Base-by-base conservation (phyloP, 2,113 vertebrate genomes). In the Mesembrinibis cayennensis region DNA sequence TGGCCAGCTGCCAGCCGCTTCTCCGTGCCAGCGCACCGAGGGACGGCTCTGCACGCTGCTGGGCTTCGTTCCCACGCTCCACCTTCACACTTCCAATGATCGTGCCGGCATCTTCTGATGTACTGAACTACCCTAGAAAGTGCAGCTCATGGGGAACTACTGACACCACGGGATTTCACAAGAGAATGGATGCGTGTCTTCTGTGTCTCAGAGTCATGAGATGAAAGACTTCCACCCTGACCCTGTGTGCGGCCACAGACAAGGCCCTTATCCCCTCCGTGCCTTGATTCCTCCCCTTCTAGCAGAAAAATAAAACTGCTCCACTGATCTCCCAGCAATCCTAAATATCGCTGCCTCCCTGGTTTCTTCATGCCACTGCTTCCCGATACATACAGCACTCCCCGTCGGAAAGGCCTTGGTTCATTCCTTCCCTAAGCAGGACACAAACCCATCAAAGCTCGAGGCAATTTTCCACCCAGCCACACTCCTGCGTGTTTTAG, bases 1-100 rank as follows among this genome's bases (percentile, higher is more conserved):
- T 0, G 13, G 44, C 13, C 59, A 49, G 30, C 12, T 4, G 4
- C 49, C 1, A 0, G 8, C 59, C 49, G 1, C 30, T 7, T 6
- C 42, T 40, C 58, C 4, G 1, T 62, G 42, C 29, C 20, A 11
- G 5, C 2, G 30, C 44, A 26, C 38, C 19, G 13, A 20, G 55
- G 59, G 63, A 40, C 3, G 2, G 47, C 63, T 20, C 47, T 21
- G 36, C 20, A 18, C 1, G 9, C 52, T 49, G 45, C 72, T 13
- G 1, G 52, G 36, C 58, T 65, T 27, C 1, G 1, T 23, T 3
- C 55, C 20, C 26, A 0, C 3, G 2, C 47, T 52, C 42, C 61
- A 20, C 13, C 49, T 42, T 52, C 45, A 11, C 29, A 0, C 6
- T 16, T 3, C 42, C 59, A n/a, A 7, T 0, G 29, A 12, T 4